A percentile compares a stretch with the other conserved stretches of the same genome.
These are phyloP conservation scores for Trachythela sp. DNA, from an alignment of 64 coral and sea anemone species.

Conservation along the genomic window DNA sequence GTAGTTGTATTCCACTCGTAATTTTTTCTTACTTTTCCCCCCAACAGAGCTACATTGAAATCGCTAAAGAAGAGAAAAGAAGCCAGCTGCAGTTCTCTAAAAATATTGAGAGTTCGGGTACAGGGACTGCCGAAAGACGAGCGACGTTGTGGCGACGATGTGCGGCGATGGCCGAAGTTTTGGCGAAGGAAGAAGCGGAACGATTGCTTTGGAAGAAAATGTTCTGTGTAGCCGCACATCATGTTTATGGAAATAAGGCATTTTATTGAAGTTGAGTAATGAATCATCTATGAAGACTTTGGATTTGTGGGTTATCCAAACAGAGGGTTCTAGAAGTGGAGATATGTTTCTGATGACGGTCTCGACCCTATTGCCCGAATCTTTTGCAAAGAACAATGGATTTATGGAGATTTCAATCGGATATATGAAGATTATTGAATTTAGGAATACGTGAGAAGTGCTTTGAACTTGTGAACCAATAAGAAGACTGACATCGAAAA, in stretches of 20 bases:
- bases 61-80: background rate
- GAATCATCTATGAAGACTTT: background rate
- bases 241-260: background rate
- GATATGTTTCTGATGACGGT: too few relatives aligned
- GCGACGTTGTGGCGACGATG: slow-evolving; percentile 12
- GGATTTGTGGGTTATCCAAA: background rate
- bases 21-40: background rate
- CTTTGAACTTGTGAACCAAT: too few relatives aligned
- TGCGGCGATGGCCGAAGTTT: slow-evolving; percentile 7
- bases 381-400: too few relatives aligned
- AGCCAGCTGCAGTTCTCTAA: background rate
- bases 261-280: background rate
- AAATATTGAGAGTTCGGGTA: background rate
- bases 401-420: too few relatives aligned
- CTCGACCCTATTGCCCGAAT: too few relatives aligned
- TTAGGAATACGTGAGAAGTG: too few relatives aligned
- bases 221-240: background rate
- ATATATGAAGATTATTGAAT: too few relatives aligned
- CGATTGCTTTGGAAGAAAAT: background rate
- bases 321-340: too few relatives aligned
- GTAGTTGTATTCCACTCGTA: too few relatives aligned
- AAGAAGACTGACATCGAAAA: too few relatives aligned
- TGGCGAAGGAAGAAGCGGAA: slow-evolving; percentile 26
- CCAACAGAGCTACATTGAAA: background rate
- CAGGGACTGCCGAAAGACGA: background rate